Evolutionary conservation across 1,140 invertebrate genomes (phyloP).

Genomic region (Aporrectodea caliginosa): DNA sequence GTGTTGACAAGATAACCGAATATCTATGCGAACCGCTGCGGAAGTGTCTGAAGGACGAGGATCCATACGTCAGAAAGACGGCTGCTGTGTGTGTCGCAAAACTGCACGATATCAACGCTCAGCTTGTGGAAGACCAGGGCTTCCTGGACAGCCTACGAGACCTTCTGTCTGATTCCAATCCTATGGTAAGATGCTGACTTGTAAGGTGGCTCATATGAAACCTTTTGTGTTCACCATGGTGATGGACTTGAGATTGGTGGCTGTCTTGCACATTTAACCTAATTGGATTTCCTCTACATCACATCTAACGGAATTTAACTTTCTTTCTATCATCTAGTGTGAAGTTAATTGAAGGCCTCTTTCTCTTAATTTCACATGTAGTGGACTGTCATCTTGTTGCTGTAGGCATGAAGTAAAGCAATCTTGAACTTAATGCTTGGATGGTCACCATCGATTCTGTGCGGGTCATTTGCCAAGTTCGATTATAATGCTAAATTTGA

Average conservation of each 20-base stretch:
- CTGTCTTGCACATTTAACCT: not conserved
- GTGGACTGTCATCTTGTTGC: too few species aligned
- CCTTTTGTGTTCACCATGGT: too few species aligned
- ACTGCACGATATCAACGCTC: conserved; percentile 96
- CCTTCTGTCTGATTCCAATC: conserved; percentile 95
- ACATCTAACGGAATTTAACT: not conserved
- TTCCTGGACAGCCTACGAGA: conserved; percentile 96
- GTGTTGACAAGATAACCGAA: conserved; percentile 99
- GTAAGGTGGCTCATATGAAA: not conserved
- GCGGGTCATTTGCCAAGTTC: too few species aligned
- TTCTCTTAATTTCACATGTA: too few species aligned
- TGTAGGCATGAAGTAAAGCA: too few species aligned
- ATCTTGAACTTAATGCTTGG: too few species aligned
- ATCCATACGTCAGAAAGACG: conserved; percentile 98
- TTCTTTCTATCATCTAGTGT: conserved; percentile 11
- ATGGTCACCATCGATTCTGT: too few species aligned
- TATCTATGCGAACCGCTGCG: conserved; percentile 97
- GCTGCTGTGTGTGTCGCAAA: conserved; percentile 99
- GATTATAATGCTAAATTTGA: too few species aligned
- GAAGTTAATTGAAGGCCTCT: too few species aligned
- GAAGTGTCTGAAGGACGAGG: conserved; percentile 93
- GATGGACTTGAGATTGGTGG: not conserved
- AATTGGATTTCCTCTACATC: not conserved
- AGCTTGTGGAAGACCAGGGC: conserved; percentile 95
- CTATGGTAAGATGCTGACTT: conserved; percentile 71